Conservation (phyloP, 2,797 vertebrate species). For the Darevskia mixta region DNA sequence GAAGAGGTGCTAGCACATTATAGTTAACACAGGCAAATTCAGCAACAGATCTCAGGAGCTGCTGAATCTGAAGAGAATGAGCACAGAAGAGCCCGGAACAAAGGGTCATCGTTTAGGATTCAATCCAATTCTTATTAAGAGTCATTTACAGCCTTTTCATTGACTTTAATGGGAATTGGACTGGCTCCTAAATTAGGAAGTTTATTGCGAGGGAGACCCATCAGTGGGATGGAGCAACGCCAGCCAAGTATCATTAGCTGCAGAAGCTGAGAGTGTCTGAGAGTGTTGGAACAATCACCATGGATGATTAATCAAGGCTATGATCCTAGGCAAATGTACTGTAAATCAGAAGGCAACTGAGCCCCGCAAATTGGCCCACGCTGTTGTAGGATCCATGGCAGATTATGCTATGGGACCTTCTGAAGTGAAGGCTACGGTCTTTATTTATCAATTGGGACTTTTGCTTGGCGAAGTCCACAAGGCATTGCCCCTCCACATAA, state of each 20-base stretch:
- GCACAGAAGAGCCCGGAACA: neutral
- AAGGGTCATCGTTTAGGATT: conserved; percentile 37
- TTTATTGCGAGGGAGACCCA: neutral
- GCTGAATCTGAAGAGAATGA: conserved; percentile 30
- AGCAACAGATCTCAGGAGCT: neutral
- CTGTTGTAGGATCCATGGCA: neutral
- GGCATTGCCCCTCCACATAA: neutral
- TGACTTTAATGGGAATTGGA: conserved; percentile 27
- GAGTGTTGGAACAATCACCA: conserved; percentile 22
- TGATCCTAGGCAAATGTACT: conserved; percentile 20
- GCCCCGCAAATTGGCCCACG: neutral
- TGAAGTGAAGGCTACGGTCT: neutral
- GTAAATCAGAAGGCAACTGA: conserved; percentile 21
- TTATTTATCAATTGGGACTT: no score
- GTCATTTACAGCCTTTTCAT: conserved; percentile 36
- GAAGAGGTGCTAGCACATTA: neutral
- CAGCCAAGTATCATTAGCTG: conserved; percentile 49
- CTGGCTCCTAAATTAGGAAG: conserved; percentile 1
- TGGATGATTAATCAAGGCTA: conserved; percentile 13
- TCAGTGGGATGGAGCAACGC: conserved; percentile 25
- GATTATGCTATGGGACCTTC: neutral
- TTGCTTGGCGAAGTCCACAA: no score
- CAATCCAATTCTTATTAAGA: conserved; percentile 29
- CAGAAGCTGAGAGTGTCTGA: conserved; percentile 1
- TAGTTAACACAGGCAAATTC: conserved; percentile 30